Percentiles rank a stretch among this genome's conserved stretches.
Evolutionary conservation across 2,888 invertebrate genomes (phyloP).

Genomic region (Craniophora ligustri): DNA sequence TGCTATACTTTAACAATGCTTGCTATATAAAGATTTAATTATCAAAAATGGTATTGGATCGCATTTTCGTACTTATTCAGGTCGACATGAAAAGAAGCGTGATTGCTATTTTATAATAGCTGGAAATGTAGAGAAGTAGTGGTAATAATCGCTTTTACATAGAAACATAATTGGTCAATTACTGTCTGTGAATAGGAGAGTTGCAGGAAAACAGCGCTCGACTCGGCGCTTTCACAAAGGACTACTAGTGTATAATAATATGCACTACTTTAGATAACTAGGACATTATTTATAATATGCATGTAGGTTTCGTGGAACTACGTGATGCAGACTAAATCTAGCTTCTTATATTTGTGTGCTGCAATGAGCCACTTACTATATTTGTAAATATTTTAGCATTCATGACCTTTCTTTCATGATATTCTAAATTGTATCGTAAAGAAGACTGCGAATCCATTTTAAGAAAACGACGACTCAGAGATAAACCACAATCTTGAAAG

Average conservation of each 20-base stretch:
- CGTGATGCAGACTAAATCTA: background rate
- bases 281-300: constrained; percentile 39
- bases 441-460: too few species aligned
- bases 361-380: background rate
- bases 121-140: constrained; percentile 18
- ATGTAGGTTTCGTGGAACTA: constrained; percentile 23
- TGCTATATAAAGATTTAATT: too few species aligned
- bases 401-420: too few species aligned
- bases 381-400: background rate
- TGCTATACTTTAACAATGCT: too few species aligned
- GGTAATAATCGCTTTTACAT: constrained; percentile 43
- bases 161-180: constrained; percentile 49
- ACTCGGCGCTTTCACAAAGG: constrained; percentile 46
- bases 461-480: too few species aligned
- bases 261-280: constrained; percentile 33
- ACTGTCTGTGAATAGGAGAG: constrained; percentile 46
- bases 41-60: too few species aligned
- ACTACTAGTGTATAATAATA: constrained; percentile 35
- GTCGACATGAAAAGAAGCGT: background rate
- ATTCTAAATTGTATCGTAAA: too few species aligned
- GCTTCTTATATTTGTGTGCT: background rate
- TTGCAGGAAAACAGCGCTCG: constrained; percentile 41
- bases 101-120: constrained; percentile 3
- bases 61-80: background rate
- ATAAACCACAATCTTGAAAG: too few species aligned